Base-by-base conservation (phyloP, 2,888 invertebrate genomes). In the Drepana falcataria region DNA sequence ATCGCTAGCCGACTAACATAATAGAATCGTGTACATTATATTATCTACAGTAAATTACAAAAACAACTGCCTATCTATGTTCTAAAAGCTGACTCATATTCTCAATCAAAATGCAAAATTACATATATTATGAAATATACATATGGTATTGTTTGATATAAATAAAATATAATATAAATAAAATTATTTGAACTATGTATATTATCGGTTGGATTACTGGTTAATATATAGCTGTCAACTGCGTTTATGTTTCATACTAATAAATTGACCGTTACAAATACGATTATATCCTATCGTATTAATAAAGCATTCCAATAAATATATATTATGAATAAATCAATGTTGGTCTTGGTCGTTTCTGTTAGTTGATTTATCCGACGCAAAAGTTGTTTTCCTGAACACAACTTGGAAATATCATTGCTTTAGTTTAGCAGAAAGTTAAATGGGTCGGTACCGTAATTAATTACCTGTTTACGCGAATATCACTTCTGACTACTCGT, bases 401-500 rank as follows among this genome's bases (percentile, higher is more conserved):
- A 56, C 49, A 56, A 59, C 57, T 61, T 54, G 49, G 53, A 58
- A 58, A 48, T 40, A 48, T 59, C 60, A 61, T 60, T 53, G 54
- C 56, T 58, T 59, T 59, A 49, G 51, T 65, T 59, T 48, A 57
- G 55, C 52, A 57, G 37, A 37, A 55, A 58, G 55, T 59, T 40
- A 57, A 54, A 54, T 55, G 62, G 66, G 69, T 65, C 55, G 65
- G 55, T 59, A 56, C 53, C 44, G 47, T 57, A 68, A 69, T 66
- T 69, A 69, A 69, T 66, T 69, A 66, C 58, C 61, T 61, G 66
- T 65, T 65, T 64, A 61, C 60, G 65, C 66, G 56, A 72, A 73
- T 75, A 75, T 73, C 67, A 68, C 73, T 73, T 71, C 55, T 66
- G 69, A 65, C 70, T 68, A 65, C 65, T 72, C 65, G 66, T 67